Percentiles rank a stretch among this genome's conserved stretches.
Conservation (phyloP, 2,888 invertebrate genomes). For the Vanessa cardui region DNA sequence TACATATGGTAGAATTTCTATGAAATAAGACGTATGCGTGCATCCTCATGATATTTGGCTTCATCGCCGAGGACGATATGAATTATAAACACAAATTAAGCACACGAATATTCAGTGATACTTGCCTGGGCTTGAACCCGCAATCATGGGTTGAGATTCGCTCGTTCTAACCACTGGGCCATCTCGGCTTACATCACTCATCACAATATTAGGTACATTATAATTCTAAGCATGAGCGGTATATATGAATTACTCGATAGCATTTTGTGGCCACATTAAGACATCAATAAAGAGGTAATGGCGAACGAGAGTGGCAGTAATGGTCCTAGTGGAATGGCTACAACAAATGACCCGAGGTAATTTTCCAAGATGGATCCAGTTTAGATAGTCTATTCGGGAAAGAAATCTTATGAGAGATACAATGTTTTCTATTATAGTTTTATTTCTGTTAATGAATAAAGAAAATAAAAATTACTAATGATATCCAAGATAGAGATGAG, state of each 20-base stretch:
- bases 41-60: too few species aligned
- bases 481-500: too few species aligned
- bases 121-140: too few species aligned
- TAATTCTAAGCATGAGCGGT: neutral
- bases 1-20: too few species aligned
- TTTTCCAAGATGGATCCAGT: constrained; percentile 15
- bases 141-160: too few species aligned
- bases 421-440: neutral
- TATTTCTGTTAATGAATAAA: neutral
- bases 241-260: constrained; percentile 16
- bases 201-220: neutral
- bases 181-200: too few species aligned
- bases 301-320: constrained; percentile 28
- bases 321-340: constrained; percentile 31
- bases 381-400: constrained; percentile 1
- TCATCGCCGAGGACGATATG: too few species aligned
- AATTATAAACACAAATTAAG: too few species aligned
- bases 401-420: neutral
- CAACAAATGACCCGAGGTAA: constrained; percentile 24
- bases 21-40: too few species aligned
- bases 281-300: constrained; percentile 32
- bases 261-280: constrained; percentile 27
- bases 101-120: too few species aligned
- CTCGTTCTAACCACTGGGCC: too few species aligned
- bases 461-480: too few species aligned